These are phyloP conservation scores for Psettodes erumei DNA, from an alignment of 2,113 vertebrate genomes.

Conservation along the genomic window DNA sequence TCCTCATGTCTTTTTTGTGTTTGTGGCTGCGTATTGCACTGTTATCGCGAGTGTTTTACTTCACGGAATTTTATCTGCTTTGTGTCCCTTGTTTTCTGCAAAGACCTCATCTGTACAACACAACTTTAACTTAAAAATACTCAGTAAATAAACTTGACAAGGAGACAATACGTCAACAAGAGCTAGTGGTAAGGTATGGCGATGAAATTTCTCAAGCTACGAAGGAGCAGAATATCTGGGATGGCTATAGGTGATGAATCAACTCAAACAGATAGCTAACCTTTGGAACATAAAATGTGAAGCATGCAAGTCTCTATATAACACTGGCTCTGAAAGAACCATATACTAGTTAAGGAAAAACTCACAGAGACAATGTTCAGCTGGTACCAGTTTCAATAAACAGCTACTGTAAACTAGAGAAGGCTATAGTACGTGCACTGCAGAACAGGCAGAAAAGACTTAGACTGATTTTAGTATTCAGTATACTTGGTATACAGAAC, in stretches of 20 bases:
- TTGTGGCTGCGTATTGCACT: too few relatives aligned
- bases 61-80: neutral
- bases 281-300: neutral
- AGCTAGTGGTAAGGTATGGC: neutral
- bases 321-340: neutral
- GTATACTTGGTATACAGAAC: too few relatives aligned
- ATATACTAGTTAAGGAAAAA: too few relatives aligned
- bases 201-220: conserved; percentile 14
- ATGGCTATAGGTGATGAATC: conserved; percentile 8
- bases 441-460: too few relatives aligned
- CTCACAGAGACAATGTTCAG: neutral
- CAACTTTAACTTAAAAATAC: neutral
- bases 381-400: neutral
- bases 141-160: conserved; percentile 16
- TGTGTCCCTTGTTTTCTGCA: conserved; percentile 16
- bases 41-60: neutral
- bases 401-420: neutral
- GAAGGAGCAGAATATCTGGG: neutral
- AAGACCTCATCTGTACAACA: conserved; percentile 3
- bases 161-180: conserved; percentile 1
- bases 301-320: neutral
- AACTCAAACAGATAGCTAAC: neutral
- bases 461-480: too few relatives aligned
- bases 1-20: neutral
- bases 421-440: neutral